Conservation (phyloP, 2,113 vertebrate genomes). For the Verasper variegatus region DNA sequence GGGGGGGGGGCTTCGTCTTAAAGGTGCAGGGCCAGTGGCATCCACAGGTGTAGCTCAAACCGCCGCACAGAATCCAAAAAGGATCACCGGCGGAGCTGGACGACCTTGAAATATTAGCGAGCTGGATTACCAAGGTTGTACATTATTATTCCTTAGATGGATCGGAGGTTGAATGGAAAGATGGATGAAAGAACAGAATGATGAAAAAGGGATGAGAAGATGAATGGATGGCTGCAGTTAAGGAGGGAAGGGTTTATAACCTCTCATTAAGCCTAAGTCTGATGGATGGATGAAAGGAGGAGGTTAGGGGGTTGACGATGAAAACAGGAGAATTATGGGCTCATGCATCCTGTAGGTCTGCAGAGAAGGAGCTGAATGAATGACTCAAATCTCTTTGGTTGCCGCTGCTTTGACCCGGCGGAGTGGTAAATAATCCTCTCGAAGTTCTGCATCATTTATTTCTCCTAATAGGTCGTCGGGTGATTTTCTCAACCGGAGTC, state of each 20-base stretch:
- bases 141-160: conserved; percentile 63
- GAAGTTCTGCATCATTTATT: conserved; percentile 50
- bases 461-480: conserved; percentile 18
- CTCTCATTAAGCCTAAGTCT: conserved; percentile 69
- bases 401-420: conserved; percentile 36
- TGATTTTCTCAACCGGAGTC: conserved; percentile 20
- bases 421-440: conserved; percentile 58
- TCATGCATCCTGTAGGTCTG: conserved; percentile 36
- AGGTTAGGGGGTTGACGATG: conserved; percentile 45
- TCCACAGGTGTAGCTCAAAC: conserved; percentile 32
- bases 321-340: conserved; percentile 50
- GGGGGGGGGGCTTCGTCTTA: neutral
- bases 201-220: conserved; percentile 69
- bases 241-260: conserved; percentile 63
- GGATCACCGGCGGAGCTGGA: conserved; percentile 34
- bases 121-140: conserved; percentile 55
- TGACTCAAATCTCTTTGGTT: conserved; percentile 46
- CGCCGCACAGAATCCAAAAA: conserved; percentile 21
- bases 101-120: conserved; percentile 69
- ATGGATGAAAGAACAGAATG: conserved; percentile 62
- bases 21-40: neutral
- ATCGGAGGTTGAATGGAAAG: conserved; percentile 40
- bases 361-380: conserved; percentile 44
- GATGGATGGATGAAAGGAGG: conserved; percentile 70
- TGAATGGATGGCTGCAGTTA: conserved; percentile 54